Evolutionary conservation across 2,113 vertebrate species (phyloP), one percentile per base, ranked within the genome.

Genomic region (Sinosuthora webbiana): DNA sequence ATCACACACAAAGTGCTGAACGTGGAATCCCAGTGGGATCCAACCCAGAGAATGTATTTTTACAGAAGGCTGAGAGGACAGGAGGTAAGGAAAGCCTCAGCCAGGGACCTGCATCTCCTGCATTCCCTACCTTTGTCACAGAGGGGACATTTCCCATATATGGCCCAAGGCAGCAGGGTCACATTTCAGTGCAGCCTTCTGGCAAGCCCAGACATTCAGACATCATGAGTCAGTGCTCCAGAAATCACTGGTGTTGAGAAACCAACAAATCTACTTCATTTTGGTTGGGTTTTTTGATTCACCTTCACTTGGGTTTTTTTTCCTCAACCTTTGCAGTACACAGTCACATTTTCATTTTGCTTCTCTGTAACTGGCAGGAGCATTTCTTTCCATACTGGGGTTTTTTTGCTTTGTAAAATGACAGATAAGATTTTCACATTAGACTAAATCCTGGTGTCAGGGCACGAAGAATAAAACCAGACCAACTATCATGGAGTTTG

Each of bases 221-320:
- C 64, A 64, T 13, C 22, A 1, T 92, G 89, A 95, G 93, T 87
- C 95, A 96, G 95, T 56, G 76, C 86, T 94, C 83, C 76, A 96
- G 87, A 56, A 92, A 91, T 33, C 86, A 79, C 2, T 55, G n/a
- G 49, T 30, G 1, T 83, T 91, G 75, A 64, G 33, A 84, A 94
- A 87, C 57, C 67, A 90, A 53, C n/a, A 56, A 42, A 87, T 81
- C 83, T 27, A 7, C 25, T 76, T 45, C 13, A 3, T 28, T 67
- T 80, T 39, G 17, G 27, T 20, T 4, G 15, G 20, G 7, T 20
- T 42, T 13, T 45, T 74, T 15, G 37, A 24, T 88, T 71, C 68
- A 63, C 62, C 41, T 70, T 63, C 42, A 68, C 7, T 2, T 31
- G 13, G 5, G 4, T 1, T n/a, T 80, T 53, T 77, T 57, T 35